A percentile compares a stretch with the other conserved stretches of the same genome.
Evolutionary conservation across 2,797 vertebrate species (phyloP).

Genomic region (Gallinago solitaria): DNA sequence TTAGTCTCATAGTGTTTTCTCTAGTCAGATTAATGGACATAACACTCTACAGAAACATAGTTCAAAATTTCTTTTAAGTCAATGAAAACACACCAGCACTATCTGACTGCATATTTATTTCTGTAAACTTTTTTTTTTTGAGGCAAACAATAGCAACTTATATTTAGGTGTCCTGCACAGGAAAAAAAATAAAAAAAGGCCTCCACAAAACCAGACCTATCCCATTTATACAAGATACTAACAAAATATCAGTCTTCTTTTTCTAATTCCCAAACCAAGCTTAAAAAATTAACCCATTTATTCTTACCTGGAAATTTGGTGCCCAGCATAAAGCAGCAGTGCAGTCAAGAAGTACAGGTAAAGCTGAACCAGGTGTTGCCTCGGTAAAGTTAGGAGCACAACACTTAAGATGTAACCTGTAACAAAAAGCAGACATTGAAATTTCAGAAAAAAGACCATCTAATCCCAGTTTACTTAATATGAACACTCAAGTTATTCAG

Average conservation of each 20-base stretch:
- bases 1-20: not conserved
- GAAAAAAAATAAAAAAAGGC: not conserved
- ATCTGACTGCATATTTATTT: not conserved
- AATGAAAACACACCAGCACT: not conserved
- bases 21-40: not conserved
- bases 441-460: not conserved
- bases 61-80: not conserved
- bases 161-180: not conserved
- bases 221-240: not conserved
- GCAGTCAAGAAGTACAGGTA: constrained; percentile 96
- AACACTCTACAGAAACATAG: not conserved
- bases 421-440: constrained; percentile 25
- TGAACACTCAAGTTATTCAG: not conserved
- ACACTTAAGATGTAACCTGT: constrained; percentile 97
- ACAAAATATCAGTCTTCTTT: not conserved
- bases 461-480: not conserved
- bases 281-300: not conserved
- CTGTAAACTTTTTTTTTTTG: not conserved
- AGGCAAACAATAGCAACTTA: not conserved
- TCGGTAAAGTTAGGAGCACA: constrained; percentile 94
- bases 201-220: not conserved
- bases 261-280: not conserved
- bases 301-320: constrained; percentile 95
- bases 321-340: constrained; percentile 93
- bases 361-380: constrained; percentile 95